Base-by-base conservation (phyloP, 1,140 invertebrate genomes). In the Drosophila miranda region DNA sequence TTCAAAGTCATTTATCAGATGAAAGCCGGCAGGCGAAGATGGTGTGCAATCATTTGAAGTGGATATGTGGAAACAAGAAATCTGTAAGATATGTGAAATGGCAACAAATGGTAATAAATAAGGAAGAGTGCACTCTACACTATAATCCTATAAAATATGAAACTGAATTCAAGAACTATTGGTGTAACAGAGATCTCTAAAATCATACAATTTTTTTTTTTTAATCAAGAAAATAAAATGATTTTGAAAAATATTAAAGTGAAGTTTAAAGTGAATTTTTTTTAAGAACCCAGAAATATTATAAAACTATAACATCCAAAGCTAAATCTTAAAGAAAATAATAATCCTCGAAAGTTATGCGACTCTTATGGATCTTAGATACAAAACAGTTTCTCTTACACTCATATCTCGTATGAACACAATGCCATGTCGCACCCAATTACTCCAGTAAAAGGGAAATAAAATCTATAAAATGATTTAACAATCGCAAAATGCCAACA, bases 1-100 rank as follows among this genome's bases (percentile, higher is more conserved):
- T 63, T 53, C 52, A 69, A 59, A 45, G 49, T 57, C 58, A 83
- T 76, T 83, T 80, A 83, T 79, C 72, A 78, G 62, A 70, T 58
- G 66, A 75, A 63, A 67, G 51, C 60, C 58, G 30, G 30, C 8
- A 21, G 34, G 9, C 58, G 51, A 68, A 26, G 42, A 50, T 50
- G 75, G 23, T 79, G 51, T 58, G 51, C 60, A 57, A 59, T 38
- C 62, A 48, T 48, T 46, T 51, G 8, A 69, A 56, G 75, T 80
- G 77, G 55, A 73, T 59, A 59, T 83, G 71, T 72, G 52, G 58
- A 83, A 78, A 26, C 59, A 41, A 34, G 13, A 41, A 21, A 55
- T 49, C 14, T 23, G 26, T 14, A 3, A 23, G n/a, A 34, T 23
- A n/a, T 53, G 11, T 34, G 9, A 30, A 26, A 53, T 38, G 3